Conservation (phyloP, 2,113 vertebrate genomes). For the Lucifuga dentata region DNA sequence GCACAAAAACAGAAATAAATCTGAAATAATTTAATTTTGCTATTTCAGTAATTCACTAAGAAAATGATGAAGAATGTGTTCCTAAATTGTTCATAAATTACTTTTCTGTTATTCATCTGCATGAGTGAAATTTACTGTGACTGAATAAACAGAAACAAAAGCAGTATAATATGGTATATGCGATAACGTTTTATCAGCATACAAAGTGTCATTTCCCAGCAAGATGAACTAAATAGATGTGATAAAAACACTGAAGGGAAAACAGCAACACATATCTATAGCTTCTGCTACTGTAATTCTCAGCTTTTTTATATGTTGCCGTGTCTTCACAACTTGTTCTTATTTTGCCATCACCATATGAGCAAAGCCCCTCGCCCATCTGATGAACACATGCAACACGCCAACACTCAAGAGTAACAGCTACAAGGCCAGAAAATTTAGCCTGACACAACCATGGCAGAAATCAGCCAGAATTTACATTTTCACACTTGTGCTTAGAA, state of each 20-base stretch:
- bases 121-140: too few relatives aligned
- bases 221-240: background rate
- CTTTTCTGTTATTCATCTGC: too few relatives aligned
- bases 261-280: constrained; percentile 15
- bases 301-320: constrained; percentile 53
- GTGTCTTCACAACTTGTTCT: constrained; percentile 39
- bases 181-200: too few relatives aligned
- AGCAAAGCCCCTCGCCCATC: constrained; percentile 54
- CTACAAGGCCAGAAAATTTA: constrained; percentile 47
- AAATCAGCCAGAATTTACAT: constrained; percentile 28
- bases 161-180: too few relatives aligned
- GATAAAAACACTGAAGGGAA: background rate
- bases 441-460: constrained; percentile 11
- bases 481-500: constrained; percentile 7
- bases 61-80: too few relatives aligned
- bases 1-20: too few relatives aligned
- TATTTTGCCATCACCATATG: constrained; percentile 54
- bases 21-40: too few relatives aligned
- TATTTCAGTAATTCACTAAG: too few relatives aligned
- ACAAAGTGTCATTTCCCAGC: too few relatives aligned
- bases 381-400: constrained; percentile 67
- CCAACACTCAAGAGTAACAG: constrained; percentile 43
- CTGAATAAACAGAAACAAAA: too few relatives aligned
- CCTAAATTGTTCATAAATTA: too few relatives aligned
- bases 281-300: constrained; percentile 20